Conservation (phyloP, 2,113 vertebrate species). For the Amazona guildingii region DNA sequence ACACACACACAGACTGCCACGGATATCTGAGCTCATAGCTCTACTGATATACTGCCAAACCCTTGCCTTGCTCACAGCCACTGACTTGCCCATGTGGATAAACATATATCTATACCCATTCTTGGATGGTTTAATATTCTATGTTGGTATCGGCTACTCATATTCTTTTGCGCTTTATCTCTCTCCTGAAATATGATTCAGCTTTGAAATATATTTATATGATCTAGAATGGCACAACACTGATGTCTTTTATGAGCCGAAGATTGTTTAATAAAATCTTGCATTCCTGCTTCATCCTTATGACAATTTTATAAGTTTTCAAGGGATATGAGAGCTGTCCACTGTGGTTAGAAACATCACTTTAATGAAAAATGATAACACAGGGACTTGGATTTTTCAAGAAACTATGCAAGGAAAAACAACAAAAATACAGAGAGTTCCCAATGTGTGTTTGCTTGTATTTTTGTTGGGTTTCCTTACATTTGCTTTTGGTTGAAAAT, state of each 20-base stretch:
- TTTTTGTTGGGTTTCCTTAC: not conserved
- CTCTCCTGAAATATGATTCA: constrained; percentile 56
- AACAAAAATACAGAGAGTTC: not conserved
- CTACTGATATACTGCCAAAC: not conserved
- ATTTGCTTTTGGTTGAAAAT: not conserved
- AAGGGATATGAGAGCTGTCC: constrained; percentile 70
- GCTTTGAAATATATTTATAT: constrained; percentile 67
- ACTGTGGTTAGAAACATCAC: constrained; percentile 63
- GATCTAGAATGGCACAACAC: constrained; percentile 62
- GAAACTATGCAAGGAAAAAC: constrained; percentile 33
- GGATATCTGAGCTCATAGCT: not conserved
- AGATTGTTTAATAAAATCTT: constrained; percentile 72
- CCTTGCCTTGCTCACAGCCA: not conserved
- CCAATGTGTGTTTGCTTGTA: not conserved
- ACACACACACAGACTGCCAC: not conserved
- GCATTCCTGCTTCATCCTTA: constrained; percentile 60
- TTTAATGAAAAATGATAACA: constrained; percentile 70
- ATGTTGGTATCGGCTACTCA: not conserved
- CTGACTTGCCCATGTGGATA: not conserved
- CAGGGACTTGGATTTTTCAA: constrained; percentile 32
- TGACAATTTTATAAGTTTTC: constrained; percentile 73
- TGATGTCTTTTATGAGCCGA: constrained; percentile 61
- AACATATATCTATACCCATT: not conserved
- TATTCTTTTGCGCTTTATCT: constrained; percentile 47
- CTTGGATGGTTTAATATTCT: constrained; percentile 33